phyloP scores from a whole-genome alignment of 2,888 invertebrate species.

The Tenthredo amoena region DNA sequence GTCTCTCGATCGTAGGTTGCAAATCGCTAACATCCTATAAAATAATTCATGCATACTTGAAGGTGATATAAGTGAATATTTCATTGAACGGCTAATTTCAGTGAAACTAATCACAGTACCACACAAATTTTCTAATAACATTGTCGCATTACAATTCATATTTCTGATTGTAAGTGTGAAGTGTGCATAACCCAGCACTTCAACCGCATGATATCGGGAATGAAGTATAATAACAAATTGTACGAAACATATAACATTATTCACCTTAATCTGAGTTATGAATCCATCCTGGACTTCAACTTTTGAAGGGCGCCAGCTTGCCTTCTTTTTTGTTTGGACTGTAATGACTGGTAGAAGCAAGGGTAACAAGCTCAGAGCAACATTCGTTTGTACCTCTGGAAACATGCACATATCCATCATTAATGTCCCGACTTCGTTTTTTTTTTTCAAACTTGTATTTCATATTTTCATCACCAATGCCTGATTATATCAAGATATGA shows the following conservation, averaged over 20 bases:
- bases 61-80: not conserved
- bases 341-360: not conserved
- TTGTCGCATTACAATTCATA: not conserved
- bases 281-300: not conserved
- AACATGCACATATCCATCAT: not conserved
- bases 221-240: not conserved
- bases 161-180: too few species aligned
- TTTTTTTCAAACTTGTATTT: too few species aligned
- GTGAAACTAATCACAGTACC: not conserved
- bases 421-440: too few species aligned
- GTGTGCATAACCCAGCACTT: not conserved
- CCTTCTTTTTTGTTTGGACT: not conserved
- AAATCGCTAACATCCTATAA: not conserved
- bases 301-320: not conserved
- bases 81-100: not conserved
- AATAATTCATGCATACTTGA: not conserved
- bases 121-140: not conserved
- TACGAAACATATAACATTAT: not conserved
- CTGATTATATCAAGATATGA: too few species aligned
- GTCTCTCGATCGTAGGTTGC: not conserved
- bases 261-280: not conserved
- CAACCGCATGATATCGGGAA: too few species aligned
- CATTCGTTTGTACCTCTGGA: not conserved
- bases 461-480: too few species aligned
- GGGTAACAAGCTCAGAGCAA: not conserved